Evolutionary conservation across 2,113 vertebrate genomes (phyloP).

Genomic region (Pyrgilauda ruficollis): DNA sequence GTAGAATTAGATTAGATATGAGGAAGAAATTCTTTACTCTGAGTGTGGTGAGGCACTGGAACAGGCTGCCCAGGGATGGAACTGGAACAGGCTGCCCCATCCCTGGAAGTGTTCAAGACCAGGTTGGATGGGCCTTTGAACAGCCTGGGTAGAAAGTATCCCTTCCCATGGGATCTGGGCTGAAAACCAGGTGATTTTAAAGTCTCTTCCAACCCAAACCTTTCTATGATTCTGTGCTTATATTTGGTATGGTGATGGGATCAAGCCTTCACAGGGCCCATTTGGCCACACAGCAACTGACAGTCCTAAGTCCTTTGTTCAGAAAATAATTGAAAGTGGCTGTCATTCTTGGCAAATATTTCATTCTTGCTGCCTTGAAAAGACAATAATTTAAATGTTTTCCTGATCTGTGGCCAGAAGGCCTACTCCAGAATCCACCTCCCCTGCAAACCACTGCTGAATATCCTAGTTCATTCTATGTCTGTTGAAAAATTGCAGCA

Average conservation of each 20-base stretch:
- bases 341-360: not conserved
- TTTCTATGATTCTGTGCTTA: not conserved
- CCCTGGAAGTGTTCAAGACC: not conserved
- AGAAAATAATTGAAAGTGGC: not conserved
- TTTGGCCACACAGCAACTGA: not conserved
- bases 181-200: not conserved
- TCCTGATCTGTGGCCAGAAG: not conserved
- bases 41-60: rapidly evolving
- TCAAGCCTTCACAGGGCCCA: not conserved
- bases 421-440: not conserved
- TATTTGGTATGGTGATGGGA: not conserved
- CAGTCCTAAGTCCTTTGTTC: not conserved
- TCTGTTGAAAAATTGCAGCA: not conserved
- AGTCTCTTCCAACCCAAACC: not conserved
- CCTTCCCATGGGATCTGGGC: not conserved
- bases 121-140: not conserved
- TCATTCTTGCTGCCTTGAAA: not conserved
- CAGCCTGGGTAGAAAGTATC: not conserved
- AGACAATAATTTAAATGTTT: not conserved
- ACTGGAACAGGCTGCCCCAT: not conserved
- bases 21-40: not conserved
- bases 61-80: not conserved
- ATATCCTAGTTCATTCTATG: not conserved
- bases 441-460: not conserved
- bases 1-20: not conserved